Evolutionary conservation across 2,888 invertebrate species (phyloP).

Genomic region (Seira sanloemensis): DNA sequence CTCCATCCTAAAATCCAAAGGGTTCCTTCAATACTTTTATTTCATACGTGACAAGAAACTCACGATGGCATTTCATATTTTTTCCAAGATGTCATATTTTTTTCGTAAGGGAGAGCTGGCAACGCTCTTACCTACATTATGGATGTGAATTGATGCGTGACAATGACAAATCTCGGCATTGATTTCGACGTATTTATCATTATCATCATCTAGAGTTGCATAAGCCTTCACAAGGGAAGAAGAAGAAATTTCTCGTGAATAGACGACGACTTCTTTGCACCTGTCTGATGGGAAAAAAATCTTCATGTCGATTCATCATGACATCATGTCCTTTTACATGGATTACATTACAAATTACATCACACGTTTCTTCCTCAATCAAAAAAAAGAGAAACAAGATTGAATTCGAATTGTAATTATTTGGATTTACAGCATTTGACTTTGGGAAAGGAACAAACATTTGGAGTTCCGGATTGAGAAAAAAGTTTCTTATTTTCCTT

Average conservation of each 20-base stretch:
- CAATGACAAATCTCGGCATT: conserved; percentile 1
- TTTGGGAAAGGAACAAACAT: not conserved
- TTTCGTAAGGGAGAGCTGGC: too few relatives aligned
- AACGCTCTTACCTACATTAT: too few relatives aligned
- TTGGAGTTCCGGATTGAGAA: too few relatives aligned
- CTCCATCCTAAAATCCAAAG: too few relatives aligned
- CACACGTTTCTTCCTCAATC: not conserved
- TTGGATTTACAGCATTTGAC: not conserved
- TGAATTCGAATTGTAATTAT: not conserved
- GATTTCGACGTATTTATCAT: not conserved
- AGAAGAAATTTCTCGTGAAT: not conserved
- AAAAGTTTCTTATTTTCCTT: too few relatives aligned
- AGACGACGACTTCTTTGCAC: not conserved
- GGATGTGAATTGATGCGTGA: not conserved
- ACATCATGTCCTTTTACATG: not conserved
- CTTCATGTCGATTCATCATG: too few relatives aligned
- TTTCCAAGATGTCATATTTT: not conserved
- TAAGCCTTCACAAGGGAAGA: not conserved
- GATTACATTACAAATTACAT: conserved; percentile 4
- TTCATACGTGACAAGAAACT: not conserved
- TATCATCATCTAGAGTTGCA: too few relatives aligned
- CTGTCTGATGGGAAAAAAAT: too few relatives aligned
- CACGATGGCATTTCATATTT: not conserved
- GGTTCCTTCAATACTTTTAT: too few relatives aligned
- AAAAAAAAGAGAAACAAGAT: conserved; percentile 4